Percentiles rank a stretch among this genome's conserved stretches.
phyloP scores from a whole-genome alignment of 2,888 invertebrate species.

The Dromius quadrimaculatus region DNA sequence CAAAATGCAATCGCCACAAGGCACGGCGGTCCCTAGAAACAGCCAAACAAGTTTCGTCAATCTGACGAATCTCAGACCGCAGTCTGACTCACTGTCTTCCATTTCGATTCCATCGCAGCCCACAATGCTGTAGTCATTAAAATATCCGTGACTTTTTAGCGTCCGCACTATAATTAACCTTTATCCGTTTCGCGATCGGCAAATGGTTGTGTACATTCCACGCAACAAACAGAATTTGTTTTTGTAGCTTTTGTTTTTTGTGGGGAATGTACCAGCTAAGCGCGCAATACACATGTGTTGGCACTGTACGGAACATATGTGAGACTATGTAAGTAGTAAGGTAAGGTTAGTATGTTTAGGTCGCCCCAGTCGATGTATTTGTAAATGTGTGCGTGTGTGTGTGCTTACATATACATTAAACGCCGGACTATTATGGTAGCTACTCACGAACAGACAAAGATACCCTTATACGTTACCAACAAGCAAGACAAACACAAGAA shows the following conservation, averaged over 20 bases:
- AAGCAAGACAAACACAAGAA: constrained; percentile 58
- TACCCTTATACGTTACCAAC: constrained; percentile 59
- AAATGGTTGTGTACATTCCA: constrained; percentile 57
- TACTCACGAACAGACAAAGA: constrained; percentile 63
- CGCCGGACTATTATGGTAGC: constrained; percentile 65
- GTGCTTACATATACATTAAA: constrained; percentile 64
- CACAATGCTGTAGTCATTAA: constrained; percentile 43
- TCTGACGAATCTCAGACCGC: constrained; percentile 30
- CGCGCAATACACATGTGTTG: constrained; percentile 66
- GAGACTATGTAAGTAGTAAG: constrained; percentile 65
- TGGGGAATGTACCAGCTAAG: constrained; percentile 64
- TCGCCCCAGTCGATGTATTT: constrained; percentile 46
- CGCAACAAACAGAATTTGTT: neutral
- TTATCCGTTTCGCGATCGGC: constrained; percentile 60
- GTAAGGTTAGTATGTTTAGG: constrained; percentile 62
- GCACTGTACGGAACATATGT: constrained; percentile 66
- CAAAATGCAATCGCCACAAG: constrained; percentile 3
- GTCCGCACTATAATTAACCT: constrained; percentile 61
- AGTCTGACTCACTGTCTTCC: constrained; percentile 21
- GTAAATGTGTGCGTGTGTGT: constrained; percentile 59
- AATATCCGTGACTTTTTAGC: constrained; percentile 52
- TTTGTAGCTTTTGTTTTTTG: constrained; percentile 48
- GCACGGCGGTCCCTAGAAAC: constrained; percentile 9
- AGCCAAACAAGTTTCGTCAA: constrained; percentile 46
- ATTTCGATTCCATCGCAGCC: constrained; percentile 27